A percentile compares a stretch with the other conserved stretches of the same genome.
Evolutionary conservation across 2,797 vertebrate species (phyloP).

Genomic region (Acrossocheilus wenchowensis): DNA sequence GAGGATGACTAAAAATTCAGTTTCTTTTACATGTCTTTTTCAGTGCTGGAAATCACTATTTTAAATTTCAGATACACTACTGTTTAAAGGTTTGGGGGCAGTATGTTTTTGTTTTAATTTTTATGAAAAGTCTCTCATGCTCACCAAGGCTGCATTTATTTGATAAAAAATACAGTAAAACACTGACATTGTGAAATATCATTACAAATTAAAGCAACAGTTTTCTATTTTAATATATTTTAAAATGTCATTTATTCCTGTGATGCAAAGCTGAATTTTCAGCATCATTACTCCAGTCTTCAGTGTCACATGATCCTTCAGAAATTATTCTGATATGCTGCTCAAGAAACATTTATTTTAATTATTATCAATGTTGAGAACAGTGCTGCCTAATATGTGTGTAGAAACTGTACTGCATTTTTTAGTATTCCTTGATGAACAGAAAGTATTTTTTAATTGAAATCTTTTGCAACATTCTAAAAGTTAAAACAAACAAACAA

Average conservation of each 20-base stretch:
- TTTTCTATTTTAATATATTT: background rate
- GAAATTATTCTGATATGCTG: background rate
- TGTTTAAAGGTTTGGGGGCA: background rate
- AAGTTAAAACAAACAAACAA: no score
- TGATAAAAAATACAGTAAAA: background rate
- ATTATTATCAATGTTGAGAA: background rate
- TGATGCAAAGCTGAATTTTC: background rate
- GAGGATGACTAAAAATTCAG: background rate
- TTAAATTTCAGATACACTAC: background rate
- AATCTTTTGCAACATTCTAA: no score
- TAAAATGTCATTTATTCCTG: background rate
- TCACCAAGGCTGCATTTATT: background rate
- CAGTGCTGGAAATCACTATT: background rate
- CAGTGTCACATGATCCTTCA: background rate
- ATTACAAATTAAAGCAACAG: background rate
- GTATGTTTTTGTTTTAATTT: background rate
- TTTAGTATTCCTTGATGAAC: no score
- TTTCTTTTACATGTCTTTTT: background rate
- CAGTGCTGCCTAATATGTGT: background rate
- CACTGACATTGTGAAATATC: background rate
- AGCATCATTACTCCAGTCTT: background rate
- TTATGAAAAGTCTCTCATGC: background rate
- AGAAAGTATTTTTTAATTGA: no score
- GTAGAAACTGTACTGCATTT: background rate
- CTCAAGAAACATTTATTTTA: background rate